A percentile compares a stretch with the other conserved stretches of the same genome.
Conservation (phyloP, 2,797 vertebrate genomes). For the Yasuhikotakia modesta region DNA sequence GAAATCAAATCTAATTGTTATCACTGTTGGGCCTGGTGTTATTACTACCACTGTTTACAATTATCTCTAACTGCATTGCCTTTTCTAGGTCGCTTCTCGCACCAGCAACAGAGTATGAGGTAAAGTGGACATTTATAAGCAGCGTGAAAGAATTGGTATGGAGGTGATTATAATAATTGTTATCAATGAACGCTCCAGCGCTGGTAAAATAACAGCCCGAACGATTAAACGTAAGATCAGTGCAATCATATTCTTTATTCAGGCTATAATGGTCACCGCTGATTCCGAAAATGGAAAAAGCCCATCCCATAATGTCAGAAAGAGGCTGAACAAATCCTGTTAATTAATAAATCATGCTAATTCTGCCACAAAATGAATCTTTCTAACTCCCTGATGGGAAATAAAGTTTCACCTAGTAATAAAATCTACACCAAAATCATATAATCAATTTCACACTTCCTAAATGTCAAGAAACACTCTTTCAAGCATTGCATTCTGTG, state of each 20-base stretch:
- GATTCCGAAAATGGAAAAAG: not conserved
- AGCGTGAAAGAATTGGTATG: conserved; percentile 36
- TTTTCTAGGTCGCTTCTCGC: conserved; percentile 36
- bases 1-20: conserved; percentile 88
- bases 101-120: conserved; percentile 36
- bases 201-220: conserved; percentile 6
- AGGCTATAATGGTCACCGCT: not conserved
- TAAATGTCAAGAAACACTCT: conserved; percentile 30
- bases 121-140: conserved; percentile 48
- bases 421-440: conserved; percentile 8
- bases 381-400: not conserved
- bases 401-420: not conserved
- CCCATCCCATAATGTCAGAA: not conserved
- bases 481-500: conserved; percentile 3
- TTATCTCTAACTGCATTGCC: conserved; percentile 67
- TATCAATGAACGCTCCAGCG: conserved; percentile 1
- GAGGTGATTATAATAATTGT: conserved; percentile 31
- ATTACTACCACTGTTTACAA: conserved; percentile 79
- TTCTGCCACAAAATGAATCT: not conserved
- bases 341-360: not conserved
- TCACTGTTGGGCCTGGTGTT: conserved; percentile 81
- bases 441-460: conserved; percentile 32
- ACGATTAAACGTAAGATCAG: not conserved
- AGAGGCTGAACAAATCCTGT: not conserved
- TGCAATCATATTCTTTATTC: not conserved